Base-by-base conservation (phyloP, 2,113 vertebrate species). In the Salvelinus fontinalis region DNA sequence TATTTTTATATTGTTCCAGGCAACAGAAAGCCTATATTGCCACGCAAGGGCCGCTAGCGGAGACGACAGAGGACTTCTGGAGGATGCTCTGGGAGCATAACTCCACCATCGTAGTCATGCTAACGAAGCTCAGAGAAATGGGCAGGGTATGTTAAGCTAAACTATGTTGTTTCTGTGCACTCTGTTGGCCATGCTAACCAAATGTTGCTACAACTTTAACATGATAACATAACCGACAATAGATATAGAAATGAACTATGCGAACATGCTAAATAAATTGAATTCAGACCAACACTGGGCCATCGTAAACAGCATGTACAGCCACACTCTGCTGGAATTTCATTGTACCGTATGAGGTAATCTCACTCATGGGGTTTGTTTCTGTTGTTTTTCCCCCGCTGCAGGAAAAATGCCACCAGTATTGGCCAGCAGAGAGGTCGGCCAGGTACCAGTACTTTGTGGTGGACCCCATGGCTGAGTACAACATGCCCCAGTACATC, bases 81-180 rank as follows among this genome's bases (percentile, higher is more conserved):
- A 93, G 98, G 87, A 98, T 98, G 98, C 95, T 99, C 44, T 99
- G 98, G 98, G 98, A 99, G 73, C 98, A 99, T 90, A 99, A 99
- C 91, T 99, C 98, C 72, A 99, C 98, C 74, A 99, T 99, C 51
- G 96, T 99, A 4, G 98, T 99, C 79, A 99, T 99, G 98, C 95
- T 99, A n/a, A 99, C 97, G 88, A 99, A 99, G 85, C 95, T 99
- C 69, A 90, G 98, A 91, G 98, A 99, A 93, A 98, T 99, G 97
- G 98, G 98, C 90, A 94, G 97, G 93, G 98, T 99, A 92, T 24
- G 82, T n/a, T 5, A 31, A 13, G 6, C 27, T 14, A 44, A 44
- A 44, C 39, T 44, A 44, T 44, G 39, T 12, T 44, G 4, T 16
- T 16, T 68, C 67, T 6, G 12, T 31, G 67, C 8, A 4, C 26